These are phyloP conservation scores for Gobio occitaniae DNA, from an alignment of 2,797 vertebrate genomes.

Conservation along the genomic window DNA sequence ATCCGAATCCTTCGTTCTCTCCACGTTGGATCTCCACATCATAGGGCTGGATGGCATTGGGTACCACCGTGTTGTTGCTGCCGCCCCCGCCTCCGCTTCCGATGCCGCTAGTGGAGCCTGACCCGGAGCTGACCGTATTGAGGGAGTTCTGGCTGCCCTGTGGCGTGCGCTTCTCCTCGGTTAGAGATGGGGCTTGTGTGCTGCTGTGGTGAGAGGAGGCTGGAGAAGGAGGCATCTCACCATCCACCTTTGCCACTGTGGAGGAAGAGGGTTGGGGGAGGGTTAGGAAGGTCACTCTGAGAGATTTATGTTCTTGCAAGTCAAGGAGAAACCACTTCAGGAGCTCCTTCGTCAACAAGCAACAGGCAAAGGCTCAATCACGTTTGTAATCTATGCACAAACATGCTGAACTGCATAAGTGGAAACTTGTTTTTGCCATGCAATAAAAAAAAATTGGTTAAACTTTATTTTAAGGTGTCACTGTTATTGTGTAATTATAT, in stretches of 20 bases:
- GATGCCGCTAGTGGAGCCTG: slow-evolving; percentile 88
- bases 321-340: background rate
- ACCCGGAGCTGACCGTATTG: slow-evolving; percentile 90
- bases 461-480: too few species aligned
- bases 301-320: slow-evolving; percentile 33
- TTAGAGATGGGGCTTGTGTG: slow-evolving; percentile 86
- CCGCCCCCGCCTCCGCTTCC: slow-evolving; percentile 81
- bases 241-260: slow-evolving; percentile 86
- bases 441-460: too few species aligned
- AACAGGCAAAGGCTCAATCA: slow-evolving; percentile 69
- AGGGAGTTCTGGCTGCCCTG: slow-evolving; percentile 92
- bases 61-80: slow-evolving; percentile 75
- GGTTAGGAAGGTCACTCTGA: slow-evolving; percentile 1
- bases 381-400: slow-evolving; percentile 67
- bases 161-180: slow-evolving; percentile 87
- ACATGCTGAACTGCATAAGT: background rate
- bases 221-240: slow-evolving; percentile 85
- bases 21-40: slow-evolving; percentile 96
- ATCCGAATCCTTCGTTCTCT: slow-evolving; percentile 96
- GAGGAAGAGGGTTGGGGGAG: background rate
- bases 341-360: slow-evolving; percentile 58
- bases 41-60: slow-evolving; percentile 87
- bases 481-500: too few species aligned
- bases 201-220: slow-evolving; percentile 91
- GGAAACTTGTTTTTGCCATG: background rate